Percentiles rank a stretch among this genome's conserved stretches.
phyloP scores from a whole-genome alignment of 2,797 vertebrate genomes.

The Phoeniculus purpureus region DNA sequence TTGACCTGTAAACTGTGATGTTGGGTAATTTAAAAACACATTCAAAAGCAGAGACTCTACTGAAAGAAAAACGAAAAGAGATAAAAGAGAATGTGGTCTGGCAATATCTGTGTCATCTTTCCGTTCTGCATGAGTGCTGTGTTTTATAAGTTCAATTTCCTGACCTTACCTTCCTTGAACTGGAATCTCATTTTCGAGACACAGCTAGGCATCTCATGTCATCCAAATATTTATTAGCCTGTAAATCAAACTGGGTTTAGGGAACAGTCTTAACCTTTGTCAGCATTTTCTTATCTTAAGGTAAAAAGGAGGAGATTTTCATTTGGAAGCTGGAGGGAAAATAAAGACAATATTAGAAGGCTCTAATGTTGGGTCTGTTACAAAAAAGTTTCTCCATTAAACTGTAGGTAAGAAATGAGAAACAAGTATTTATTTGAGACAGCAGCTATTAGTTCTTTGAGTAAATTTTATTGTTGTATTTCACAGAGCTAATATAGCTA shows the following conservation, averaged over 20 bases:
- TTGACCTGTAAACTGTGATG: not conserved
- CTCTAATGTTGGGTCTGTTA: not conserved
- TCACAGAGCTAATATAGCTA: not conserved
- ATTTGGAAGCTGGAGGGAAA: not conserved
- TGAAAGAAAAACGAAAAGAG: not conserved
- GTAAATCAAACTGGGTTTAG: not conserved
- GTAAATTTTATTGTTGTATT: not conserved
- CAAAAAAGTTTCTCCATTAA: not conserved
- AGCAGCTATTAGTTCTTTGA: not conserved
- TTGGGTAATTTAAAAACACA: not conserved
- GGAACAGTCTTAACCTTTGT: not conserved
- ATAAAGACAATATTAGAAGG: not conserved
- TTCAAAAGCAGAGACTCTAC: not conserved
- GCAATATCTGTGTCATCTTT: not conserved
- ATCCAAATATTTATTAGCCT: not conserved
- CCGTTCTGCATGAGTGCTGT: not conserved
- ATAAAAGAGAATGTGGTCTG: not conserved
- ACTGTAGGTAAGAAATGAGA: not conserved
- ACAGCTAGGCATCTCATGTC: not conserved
- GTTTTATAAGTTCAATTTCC: not conserved
- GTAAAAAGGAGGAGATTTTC: accelerated
- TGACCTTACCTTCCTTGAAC: not conserved
- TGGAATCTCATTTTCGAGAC: not conserved
- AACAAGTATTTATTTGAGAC: not conserved
- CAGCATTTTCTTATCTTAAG: not conserved